Evolutionary conservation across 2,113 vertebrate genomes (phyloP), one percentile per base, ranked within the genome.

Genomic region (Nibea coibor): DNA sequence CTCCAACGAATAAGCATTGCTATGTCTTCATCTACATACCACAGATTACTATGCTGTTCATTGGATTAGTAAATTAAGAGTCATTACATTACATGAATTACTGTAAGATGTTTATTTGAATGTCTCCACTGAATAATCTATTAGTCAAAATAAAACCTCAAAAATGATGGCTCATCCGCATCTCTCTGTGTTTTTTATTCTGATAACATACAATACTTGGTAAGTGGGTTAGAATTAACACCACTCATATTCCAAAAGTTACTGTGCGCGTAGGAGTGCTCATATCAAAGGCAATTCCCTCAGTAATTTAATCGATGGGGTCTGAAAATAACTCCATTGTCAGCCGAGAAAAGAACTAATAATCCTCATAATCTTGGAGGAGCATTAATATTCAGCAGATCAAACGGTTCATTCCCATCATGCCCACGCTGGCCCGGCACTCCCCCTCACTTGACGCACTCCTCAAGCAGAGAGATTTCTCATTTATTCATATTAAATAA

Each of bases 331-430:
- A 95, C 88, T 88, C 86, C 90, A 94, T 92, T 95, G 84, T 94
- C 92, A 93, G 92, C 93, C 91, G 81, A 95, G 91, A 96, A 93
- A 95, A 92, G 88, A 79, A 87, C 74, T 84, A 92, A 93, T 92
- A 95, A 96, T 97, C 93, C 93, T 91, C 93, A 93, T 93, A 95
- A 94, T 96, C 92, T 96, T 93, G 92, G 90, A 93, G 91, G 89
- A 77, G 90, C 89, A 94, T 95, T 96, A 96, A 94, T 95, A 96
- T 96, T 94, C 94, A 94, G 74, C 82, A 93, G 93, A 95, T 95
- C 89, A 94, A 96, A 95, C 83, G 86, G 90, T 94, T 84, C 73
- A 89, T 90, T 96, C 94, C 89, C 90, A 94, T 95, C 91, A 67
- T 94, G 94, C 89, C 79, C 76, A 93, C 88, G 82, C 75, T 83